A percentile compares a stretch with the other conserved stretches of the same genome.
These are phyloP conservation scores for Sebastes steindachneri DNA, from an alignment of 2,797 vertebrate species.

Conservation along the genomic window DNA sequence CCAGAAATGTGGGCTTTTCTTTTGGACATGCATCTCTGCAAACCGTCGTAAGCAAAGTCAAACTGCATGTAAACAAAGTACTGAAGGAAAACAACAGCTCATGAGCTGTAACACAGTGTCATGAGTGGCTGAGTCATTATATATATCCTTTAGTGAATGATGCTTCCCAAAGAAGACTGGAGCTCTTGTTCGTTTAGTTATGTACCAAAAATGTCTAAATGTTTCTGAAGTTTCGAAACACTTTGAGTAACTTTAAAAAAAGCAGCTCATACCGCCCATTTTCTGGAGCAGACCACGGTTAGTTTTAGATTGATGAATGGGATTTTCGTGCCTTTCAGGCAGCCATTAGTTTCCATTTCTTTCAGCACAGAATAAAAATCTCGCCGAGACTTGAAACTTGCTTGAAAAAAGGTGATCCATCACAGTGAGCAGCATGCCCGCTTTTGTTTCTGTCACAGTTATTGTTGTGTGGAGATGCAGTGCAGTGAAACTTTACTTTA, in stretches of 20 bases:
- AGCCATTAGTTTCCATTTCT: slow-evolving; percentile 45
- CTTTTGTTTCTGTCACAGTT: slow-evolving; percentile 25
- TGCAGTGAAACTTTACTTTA: background rate
- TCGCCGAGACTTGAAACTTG: background rate
- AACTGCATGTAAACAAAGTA: no score
- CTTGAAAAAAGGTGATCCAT: slow-evolving; percentile 39
- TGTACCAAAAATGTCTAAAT: background rate
- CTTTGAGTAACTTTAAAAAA: background rate
- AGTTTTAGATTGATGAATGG: slow-evolving; percentile 25
- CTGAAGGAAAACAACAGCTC: background rate
- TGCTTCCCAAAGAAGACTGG: background rate
- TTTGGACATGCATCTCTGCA: no score
- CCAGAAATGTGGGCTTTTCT: no score
- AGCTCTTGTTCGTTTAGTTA: background rate
- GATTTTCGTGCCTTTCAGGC: slow-evolving; percentile 15
- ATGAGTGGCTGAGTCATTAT: background rate
- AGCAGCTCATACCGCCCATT: background rate
- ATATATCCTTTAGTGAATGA: background rate
- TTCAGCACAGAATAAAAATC: slow-evolving; percentile 42
- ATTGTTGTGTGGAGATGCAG: background rate
- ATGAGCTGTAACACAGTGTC: background rate
- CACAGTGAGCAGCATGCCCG: background rate
- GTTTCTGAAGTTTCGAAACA: background rate
- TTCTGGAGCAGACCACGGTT: background rate
- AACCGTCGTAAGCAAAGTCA: no score